A percentile compares a stretch with the other conserved stretches of the same genome.
phyloP scores from a whole-genome alignment of 2,888 invertebrate species.

The Machimus atricapillus region DNA sequence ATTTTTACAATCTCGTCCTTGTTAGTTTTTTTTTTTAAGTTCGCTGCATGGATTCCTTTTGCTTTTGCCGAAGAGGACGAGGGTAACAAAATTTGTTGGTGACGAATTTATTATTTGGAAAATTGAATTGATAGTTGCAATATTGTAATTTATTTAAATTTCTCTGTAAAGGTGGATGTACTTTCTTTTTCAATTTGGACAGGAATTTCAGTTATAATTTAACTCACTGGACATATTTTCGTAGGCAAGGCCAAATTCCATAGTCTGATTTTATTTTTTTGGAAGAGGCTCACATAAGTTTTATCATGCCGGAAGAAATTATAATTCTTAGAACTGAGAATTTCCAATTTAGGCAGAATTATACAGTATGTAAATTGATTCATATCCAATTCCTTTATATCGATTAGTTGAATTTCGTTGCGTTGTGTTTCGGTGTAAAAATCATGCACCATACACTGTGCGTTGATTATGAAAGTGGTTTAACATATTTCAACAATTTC shows the following conservation, averaged over 20 bases:
- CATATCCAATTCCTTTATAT: too few species aligned
- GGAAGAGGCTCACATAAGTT: neutral
- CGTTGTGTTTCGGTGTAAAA: too few species aligned
- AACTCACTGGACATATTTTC: neutral
- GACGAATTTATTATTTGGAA: neutral
- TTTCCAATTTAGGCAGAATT: too few species aligned
- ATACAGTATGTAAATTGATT: neutral
- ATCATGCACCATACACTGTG: too few species aligned
- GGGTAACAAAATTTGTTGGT: neutral
- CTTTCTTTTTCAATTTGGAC: too few species aligned
- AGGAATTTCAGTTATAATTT: too few species aligned
- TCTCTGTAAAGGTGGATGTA: too few species aligned
- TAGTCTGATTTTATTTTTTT: neutral
- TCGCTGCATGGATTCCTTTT: constrained; percentile 1
- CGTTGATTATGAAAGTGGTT: too few species aligned
- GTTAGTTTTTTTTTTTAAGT: constrained; percentile 9
- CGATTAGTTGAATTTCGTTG: too few species aligned
- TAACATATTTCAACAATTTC: too few species aligned
- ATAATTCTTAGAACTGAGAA: neutral
- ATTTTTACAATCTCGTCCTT: constrained; percentile 38
- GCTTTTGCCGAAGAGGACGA: neutral
- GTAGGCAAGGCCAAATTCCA: neutral
- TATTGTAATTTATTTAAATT: neutral
- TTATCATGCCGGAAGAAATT: neutral
- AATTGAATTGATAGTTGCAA: neutral